Evolutionary conservation across 2,888 invertebrate genomes (phyloP).

Genomic region (Chrysodeixis includens): DNA sequence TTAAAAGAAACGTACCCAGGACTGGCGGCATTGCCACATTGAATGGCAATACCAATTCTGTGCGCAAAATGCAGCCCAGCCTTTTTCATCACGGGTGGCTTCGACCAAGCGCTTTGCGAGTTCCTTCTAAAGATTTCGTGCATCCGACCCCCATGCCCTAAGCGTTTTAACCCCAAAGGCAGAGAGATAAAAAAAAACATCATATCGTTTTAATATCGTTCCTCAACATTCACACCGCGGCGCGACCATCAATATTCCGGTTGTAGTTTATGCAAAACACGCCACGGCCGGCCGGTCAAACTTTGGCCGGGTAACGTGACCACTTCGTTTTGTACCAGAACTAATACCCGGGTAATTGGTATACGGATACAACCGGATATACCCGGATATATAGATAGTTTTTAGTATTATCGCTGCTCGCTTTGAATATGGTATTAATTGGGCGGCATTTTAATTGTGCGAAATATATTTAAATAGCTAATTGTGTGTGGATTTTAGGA

Average conservation of each 20-base stretch:
- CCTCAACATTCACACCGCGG: constrained; percentile 13
- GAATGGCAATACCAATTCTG: too few species aligned
- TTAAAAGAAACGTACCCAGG: too few species aligned
- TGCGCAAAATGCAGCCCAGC: too few species aligned
- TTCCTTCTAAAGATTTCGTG: too few species aligned
- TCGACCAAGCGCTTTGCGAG: too few species aligned
- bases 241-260: constrained; percentile 62
- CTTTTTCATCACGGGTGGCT: too few species aligned
- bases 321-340: constrained; percentile 23
- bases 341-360: constrained; percentile 36
- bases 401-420: constrained; percentile 7
- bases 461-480: not conserved
- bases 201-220: constrained; percentile 35
- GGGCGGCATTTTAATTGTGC: not conserved
- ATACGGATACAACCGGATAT: constrained; percentile 9
- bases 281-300: constrained; percentile 42
- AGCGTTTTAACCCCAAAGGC: too few species aligned
- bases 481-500: not conserved
- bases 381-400: constrained; percentile 19
- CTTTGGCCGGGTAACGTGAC: constrained; percentile 48
- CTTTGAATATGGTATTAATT: constrained; percentile 11
- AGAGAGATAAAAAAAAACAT: not conserved
- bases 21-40: too few species aligned
- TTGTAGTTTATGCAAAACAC: constrained; percentile 64
- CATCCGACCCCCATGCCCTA: too few species aligned